Evolutionary conservation across 2,797 vertebrate species (phyloP).

Genomic region (Malurus leucopterus): DNA sequence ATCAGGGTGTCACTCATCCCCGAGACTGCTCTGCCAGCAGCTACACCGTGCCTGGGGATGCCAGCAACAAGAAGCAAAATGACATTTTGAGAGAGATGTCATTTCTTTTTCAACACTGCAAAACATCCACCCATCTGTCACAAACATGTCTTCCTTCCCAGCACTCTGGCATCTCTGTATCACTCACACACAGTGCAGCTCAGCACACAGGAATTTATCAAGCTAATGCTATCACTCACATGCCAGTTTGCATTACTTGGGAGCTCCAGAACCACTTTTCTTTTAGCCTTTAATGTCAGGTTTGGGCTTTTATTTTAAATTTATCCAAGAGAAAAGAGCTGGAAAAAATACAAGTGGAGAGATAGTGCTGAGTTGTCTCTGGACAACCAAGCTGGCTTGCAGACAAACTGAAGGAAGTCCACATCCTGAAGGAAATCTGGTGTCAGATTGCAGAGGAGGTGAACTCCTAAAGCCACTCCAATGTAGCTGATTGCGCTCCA

Average conservation of each 20-base stretch:
- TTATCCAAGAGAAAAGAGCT: not conserved
- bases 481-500: not conserved
- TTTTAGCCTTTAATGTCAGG: not conserved
- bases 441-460: not conserved
- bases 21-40: not conserved
- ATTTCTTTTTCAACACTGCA: conserved; percentile 27
- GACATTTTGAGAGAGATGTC: conserved; percentile 21
- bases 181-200: not conserved
- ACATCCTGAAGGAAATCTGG: not conserved
- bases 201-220: conserved; percentile 5
- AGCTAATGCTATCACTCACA: not conserved
- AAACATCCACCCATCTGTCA: conserved; percentile 55
- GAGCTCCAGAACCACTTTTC: not conserved
- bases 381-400: not conserved
- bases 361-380: not conserved
- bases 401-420: not conserved
- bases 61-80: not conserved
- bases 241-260: not conserved
- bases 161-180: not conserved
- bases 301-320: not conserved
- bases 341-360: not conserved
- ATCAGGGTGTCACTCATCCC: not conserved
- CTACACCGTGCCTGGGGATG: not conserved
- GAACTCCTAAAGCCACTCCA: not conserved
- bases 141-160: not conserved